A percentile compares a stretch with the other conserved stretches of the same genome.
These are phyloP conservation scores for Campylorhamphus procurvoides DNA, from an alignment of 2,113 vertebrate species.

Conservation along the genomic window DNA sequence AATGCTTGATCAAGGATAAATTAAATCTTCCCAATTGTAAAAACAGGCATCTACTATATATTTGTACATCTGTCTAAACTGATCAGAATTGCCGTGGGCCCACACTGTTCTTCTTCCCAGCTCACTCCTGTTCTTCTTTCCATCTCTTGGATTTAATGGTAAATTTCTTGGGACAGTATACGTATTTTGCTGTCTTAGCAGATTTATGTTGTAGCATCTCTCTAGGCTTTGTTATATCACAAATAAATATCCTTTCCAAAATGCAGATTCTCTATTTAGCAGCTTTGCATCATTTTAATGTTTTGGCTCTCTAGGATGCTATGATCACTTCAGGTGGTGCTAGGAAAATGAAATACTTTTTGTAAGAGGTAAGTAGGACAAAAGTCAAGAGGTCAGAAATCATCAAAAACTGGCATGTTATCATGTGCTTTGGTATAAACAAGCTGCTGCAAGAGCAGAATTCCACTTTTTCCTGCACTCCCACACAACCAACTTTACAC, in stretches of 20 bases:
- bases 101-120: not conserved
- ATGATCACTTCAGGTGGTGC: not conserved
- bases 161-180: not conserved
- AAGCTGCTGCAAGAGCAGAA: not conserved
- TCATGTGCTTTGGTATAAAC: not conserved
- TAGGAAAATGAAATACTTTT: not conserved
- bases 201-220: not conserved
- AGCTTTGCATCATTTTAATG: not conserved
- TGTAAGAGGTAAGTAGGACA: not conserved
- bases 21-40: not conserved
- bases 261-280: not conserved
- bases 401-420: not conserved
- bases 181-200: not conserved
- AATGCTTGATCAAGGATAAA: not conserved
- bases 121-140: not conserved
- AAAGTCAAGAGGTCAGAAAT: conserved; percentile 21
- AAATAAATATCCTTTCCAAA: not conserved
- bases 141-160: not conserved
- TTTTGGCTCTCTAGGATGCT: not conserved
- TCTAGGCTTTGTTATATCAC: not conserved
- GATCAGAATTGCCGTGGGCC: not conserved
- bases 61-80: not conserved
- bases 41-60: not conserved
- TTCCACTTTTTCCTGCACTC: not conserved
- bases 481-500: not conserved